Base-by-base conservation (phyloP, 2,888 invertebrate genomes). In the Cataglyphis albicans region DNA sequence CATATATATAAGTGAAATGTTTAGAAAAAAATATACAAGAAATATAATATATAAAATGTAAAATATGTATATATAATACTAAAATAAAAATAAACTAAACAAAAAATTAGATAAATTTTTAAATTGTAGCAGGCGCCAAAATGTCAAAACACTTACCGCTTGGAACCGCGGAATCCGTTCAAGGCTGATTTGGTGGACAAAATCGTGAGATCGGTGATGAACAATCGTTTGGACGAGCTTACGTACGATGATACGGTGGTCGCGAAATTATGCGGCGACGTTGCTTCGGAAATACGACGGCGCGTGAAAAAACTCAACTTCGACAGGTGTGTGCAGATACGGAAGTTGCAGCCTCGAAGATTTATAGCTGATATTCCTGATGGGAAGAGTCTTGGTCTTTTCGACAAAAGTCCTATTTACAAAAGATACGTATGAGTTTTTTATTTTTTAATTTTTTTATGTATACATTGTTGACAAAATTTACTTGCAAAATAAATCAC, bases 111-210 rank as follows among this genome's bases (percentile, higher is more conserved):
- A 35, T 5, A 35, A 15, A 6, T 25, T 3, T 81, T 25, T 25
- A 63, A 55, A 12, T 65, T 44, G 18, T 41, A n/a, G 25, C 84
- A 95, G 95, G 76, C 86, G 38, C 87, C 93, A 21, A 94, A 93
- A 81, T 96, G 95, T 91, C 96, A 96, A 93, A 97, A 97, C 78
- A 96, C 96, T 0, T 97, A 96, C 92, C 96, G 96, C 89, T 92
- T 97, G 59, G 96, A 96, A 82, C 95, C 97, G 0, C 95, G 96
- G 82, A 96, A 96, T 88, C 96, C 95, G 2, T 97, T 97, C 92
- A 96, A 96, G 89, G 93, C 94, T 12, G 96, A 97, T 90, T 95
- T 95, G 74, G 96, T 97, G 3, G 95, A 96, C 89, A 96, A 95
- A 91, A 95, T 97, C 75, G 93, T 97, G 12, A 95, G 96, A 90